These are phyloP conservation scores for Onychostoma macrolepis DNA, from an alignment of 2,113 vertebrate genomes.

Conservation along the genomic window DNA sequence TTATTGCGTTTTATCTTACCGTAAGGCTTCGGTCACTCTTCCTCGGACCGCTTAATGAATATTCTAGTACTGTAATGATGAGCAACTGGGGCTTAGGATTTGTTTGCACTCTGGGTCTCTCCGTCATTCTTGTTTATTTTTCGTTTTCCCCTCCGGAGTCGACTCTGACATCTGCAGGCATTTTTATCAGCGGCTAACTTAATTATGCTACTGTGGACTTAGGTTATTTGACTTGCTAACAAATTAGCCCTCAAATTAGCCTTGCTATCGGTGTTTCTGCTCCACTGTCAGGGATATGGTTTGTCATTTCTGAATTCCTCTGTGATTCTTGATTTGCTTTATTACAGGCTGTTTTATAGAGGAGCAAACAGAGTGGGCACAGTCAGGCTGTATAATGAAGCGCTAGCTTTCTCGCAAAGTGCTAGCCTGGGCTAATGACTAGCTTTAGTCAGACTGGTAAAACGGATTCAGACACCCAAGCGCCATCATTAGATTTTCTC, in stretches of 20 bases:
- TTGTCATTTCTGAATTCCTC: constrained; percentile 26
- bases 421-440: constrained; percentile 27
- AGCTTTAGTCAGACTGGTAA: constrained; percentile 26
- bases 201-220: constrained; percentile 58
- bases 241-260: constrained; percentile 59
- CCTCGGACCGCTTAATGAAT: constrained; percentile 46
- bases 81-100: constrained; percentile 46
- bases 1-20: not conserved
- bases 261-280: constrained; percentile 52
- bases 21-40: constrained; percentile 21
- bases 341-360: not conserved
- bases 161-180: constrained; percentile 52
- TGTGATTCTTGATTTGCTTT: constrained; percentile 23
- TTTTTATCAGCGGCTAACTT: constrained; percentile 58
- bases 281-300: constrained; percentile 39
- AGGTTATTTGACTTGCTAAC: constrained; percentile 60
- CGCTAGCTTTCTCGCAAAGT: not conserved
- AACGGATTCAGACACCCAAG: constrained; percentile 23
- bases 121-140: constrained; percentile 55
- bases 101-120: constrained; percentile 55
- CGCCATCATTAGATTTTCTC: not conserved
- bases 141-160: constrained; percentile 47
- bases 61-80: constrained; percentile 52
- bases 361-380: constrained; percentile 27
- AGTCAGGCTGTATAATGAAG: not conserved